Conservation (phyloP, 2,113 vertebrate species). For the Rhinolophus sinicus region DNA sequence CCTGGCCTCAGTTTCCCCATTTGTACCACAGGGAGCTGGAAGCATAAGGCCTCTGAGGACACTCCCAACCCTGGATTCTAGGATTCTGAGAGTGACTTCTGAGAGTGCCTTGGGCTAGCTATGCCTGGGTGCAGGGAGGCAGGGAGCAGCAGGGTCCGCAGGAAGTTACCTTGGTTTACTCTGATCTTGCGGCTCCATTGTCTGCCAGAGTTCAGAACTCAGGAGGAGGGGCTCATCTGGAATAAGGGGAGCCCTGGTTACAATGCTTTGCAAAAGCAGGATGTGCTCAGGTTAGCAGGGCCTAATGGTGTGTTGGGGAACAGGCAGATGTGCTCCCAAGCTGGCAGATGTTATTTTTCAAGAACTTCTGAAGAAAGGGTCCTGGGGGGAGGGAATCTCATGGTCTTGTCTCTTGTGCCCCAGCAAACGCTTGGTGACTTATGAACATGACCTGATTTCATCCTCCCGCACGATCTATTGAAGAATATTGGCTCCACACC, state of each 20-base stretch:
- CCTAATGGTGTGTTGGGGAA: background rate
- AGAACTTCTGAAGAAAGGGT: constrained; percentile 54
- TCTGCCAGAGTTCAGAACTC: constrained; percentile 8
- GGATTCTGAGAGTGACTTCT: background rate
- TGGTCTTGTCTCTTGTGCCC: background rate
- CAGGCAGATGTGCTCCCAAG: constrained; percentile 36
- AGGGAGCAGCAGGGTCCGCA: background rate
- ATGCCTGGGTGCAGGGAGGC: background rate
- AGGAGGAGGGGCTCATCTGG: background rate
- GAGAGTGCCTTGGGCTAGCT: background rate
- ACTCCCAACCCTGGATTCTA: background rate
- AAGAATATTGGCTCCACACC: background rate
- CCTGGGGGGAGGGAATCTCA: background rate
- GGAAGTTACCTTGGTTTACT: background rate
- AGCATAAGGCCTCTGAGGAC: background rate
- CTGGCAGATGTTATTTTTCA: constrained; percentile 68
- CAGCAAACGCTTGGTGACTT: background rate
- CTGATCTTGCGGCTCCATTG: background rate
- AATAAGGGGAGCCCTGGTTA: background rate
- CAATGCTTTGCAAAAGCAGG: constrained; percentile 63
- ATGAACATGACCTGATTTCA: constrained; percentile 13
- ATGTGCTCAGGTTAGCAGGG: constrained; percentile 41
- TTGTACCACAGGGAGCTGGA: background rate
- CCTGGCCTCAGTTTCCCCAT: constrained; percentile 22
- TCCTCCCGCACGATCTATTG: background rate